Evolutionary conservation across 2,888 invertebrate genomes (phyloP).

Genomic region (Sisyra terminalis): DNA sequence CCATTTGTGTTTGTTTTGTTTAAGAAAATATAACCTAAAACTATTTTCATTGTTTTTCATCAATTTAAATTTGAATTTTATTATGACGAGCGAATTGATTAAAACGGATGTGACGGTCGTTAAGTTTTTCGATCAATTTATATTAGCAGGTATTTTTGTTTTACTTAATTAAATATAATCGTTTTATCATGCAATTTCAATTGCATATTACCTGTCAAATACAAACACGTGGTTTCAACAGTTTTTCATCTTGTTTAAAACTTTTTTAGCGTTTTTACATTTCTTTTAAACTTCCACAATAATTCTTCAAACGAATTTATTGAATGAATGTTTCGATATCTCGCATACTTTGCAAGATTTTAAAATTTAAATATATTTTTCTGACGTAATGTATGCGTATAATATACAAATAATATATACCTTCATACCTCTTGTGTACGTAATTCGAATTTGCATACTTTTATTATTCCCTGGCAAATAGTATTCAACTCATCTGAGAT

Average conservation of each 20-base stretch:
- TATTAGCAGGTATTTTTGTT: constrained; percentile 30
- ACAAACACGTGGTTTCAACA: too few relatives aligned
- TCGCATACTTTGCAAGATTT: too few relatives aligned
- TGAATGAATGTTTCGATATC: too few relatives aligned
- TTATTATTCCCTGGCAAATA: not conserved
- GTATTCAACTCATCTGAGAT: not conserved
- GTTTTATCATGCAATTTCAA: not conserved
- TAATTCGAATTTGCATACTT: not conserved
- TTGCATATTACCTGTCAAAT: not conserved
- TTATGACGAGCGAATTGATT: constrained; percentile 9
- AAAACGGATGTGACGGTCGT: constrained; percentile 34
- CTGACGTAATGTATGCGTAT: too few relatives aligned
- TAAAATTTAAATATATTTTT: too few relatives aligned
- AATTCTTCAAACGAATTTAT: too few relatives aligned
- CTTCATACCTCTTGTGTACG: not conserved
- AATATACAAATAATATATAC: too few relatives aligned
- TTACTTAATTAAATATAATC: not conserved
- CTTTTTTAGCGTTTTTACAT: not conserved
- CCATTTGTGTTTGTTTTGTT: not conserved
- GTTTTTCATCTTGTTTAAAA: not conserved
- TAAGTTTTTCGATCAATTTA: constrained; percentile 24
- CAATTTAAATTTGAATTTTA: not conserved
- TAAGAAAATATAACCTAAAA: not conserved
- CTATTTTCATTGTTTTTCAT: too few relatives aligned
- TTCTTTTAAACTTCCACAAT: too few relatives aligned